Evolutionary conservation across 2,888 invertebrate genomes (phyloP).

Genomic region (Phaedon cochleariae): DNA sequence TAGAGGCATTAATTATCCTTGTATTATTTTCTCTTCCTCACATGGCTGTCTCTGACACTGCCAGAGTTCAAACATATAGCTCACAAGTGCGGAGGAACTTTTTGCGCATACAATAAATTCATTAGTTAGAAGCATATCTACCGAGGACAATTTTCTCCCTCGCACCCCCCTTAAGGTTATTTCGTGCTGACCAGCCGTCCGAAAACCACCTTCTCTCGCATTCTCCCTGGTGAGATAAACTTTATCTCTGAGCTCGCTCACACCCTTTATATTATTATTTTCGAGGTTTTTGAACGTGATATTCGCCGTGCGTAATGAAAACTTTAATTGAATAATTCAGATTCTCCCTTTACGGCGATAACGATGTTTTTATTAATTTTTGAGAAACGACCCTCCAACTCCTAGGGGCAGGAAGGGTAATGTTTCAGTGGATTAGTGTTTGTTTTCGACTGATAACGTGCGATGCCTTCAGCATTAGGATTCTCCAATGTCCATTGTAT

Average conservation of each 20-base stretch:
- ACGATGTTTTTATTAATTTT: constrained; percentile 10
- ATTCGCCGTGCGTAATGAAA: constrained; percentile 12
- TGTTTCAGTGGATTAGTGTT: too few relatives aligned
- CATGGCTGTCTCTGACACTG: neutral
- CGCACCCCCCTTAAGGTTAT: neutral
- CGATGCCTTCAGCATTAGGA: too few relatives aligned
- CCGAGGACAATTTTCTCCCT: neutral
- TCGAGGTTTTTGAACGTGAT: neutral
- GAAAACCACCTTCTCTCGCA: constrained; percentile 7
- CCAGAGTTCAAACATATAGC: neutral
- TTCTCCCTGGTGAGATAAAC: constrained; percentile 13
- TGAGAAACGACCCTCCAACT: too few relatives aligned
- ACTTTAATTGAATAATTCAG: constrained; percentile 17
- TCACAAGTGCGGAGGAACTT: neutral
- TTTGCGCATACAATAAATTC: neutral
- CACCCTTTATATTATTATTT: constrained; percentile 20
- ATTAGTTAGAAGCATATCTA: neutral
- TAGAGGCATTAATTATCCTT: too few relatives aligned
- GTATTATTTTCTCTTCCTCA: neutral
- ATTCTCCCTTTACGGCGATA: constrained; percentile 10
- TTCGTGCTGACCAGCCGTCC: neutral
- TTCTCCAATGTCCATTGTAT: too few relatives aligned
- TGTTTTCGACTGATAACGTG: too few relatives aligned
- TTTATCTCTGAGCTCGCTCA: constrained; percentile 10
- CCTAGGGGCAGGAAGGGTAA: neutral